Base-by-base conservation (phyloP, 2,797 vertebrate species). In the Heliangelus exortis region DNA sequence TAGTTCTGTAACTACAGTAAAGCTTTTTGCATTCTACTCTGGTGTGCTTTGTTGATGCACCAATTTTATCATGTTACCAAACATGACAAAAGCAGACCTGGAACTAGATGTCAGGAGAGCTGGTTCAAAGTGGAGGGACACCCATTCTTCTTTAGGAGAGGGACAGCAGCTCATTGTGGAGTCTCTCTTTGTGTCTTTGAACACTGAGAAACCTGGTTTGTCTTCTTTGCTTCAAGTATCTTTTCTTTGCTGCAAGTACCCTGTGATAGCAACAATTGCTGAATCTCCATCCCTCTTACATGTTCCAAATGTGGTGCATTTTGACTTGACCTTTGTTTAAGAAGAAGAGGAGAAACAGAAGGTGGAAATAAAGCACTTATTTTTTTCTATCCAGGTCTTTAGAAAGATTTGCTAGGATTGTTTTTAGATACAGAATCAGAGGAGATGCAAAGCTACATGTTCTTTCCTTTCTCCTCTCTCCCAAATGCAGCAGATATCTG, bases 1-100 rank as follows among this genome's bases (percentile, higher is more conserved):
- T 93, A 95, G 75, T 96, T 97, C 75, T 83, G 79, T 84, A 88
- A 92, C 89, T 85, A 31, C 47, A 67, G 69, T 39, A 80, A 69
- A 78, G 62, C 71, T 90, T 96, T 85, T 86, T 91, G 78, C 68
- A 23, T 84, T 67, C 89, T 84, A 33, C 31, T 69, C 58, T 84
- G 66, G 67, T 92, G 55, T 74, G 66, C 67, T 51, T 65, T 92
- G 15, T 95, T 75, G 61, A 28, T 83, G 62, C 41, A 26, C 57
- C 72, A 5, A 57, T 71, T 66, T 66, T 63, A 74, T 66, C 63
- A 12, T 48, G 59, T 66, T 36, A 15, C 50, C 72, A 43, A 12
- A 29, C 68, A 43, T 22, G 18, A 6, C 45, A 47, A 36, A 34
- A 34, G 83, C 73, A 69, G 71, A 62, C 41, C 18, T 10, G 4